Evolutionary conservation across 2,113 vertebrate genomes (phyloP).

Genomic region (Alosa alosa): DNA sequence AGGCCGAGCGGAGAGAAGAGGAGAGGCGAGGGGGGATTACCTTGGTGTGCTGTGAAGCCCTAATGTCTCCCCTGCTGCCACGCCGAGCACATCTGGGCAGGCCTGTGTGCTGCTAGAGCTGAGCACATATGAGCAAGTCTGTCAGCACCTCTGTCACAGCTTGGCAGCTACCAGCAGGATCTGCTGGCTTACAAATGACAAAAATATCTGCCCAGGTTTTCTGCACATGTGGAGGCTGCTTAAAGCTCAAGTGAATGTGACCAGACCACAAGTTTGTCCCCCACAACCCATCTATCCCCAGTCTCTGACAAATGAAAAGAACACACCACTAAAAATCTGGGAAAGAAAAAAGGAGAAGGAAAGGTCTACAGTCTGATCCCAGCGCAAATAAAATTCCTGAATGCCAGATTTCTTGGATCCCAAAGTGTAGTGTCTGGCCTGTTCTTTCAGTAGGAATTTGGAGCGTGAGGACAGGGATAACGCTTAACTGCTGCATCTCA

Average conservation of each 20-base stretch:
- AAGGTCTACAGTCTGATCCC: slow-evolving; percentile 63
- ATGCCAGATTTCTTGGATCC: slow-evolving; percentile 54
- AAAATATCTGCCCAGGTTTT: slow-evolving; percentile 58
- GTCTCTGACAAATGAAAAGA: not conserved
- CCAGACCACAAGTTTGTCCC: slow-evolving; percentile 61
- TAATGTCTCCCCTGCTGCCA: slow-evolving; percentile 40
- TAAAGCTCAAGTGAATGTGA: slow-evolving; percentile 59
- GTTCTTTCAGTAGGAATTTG: slow-evolving; percentile 63
- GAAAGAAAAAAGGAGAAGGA: slow-evolving; percentile 21
- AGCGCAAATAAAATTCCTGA: slow-evolving; percentile 66
- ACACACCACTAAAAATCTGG: slow-evolving; percentile 15
- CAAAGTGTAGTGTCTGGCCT: slow-evolving; percentile 60
- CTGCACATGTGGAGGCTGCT: slow-evolving; percentile 54
- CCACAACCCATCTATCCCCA: not conserved
- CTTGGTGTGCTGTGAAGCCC: slow-evolving; percentile 37
- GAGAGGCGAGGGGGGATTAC: slow-evolving; percentile 36
- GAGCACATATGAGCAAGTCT: slow-evolving; percentile 63
- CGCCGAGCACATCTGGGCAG: slow-evolving; percentile 49
- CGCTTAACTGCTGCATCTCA: slow-evolving; percentile 56
- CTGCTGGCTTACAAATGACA: slow-evolving; percentile 60
- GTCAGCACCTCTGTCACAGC: slow-evolving; percentile 65
- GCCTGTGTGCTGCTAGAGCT: slow-evolving; percentile 63
- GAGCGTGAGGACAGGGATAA: slow-evolving; percentile 64
- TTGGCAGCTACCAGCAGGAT: slow-evolving; percentile 57
- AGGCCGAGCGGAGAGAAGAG: not conserved